Conservation (phyloP, 2,113 vertebrate genomes). For the Lontra canadensis region DNA sequence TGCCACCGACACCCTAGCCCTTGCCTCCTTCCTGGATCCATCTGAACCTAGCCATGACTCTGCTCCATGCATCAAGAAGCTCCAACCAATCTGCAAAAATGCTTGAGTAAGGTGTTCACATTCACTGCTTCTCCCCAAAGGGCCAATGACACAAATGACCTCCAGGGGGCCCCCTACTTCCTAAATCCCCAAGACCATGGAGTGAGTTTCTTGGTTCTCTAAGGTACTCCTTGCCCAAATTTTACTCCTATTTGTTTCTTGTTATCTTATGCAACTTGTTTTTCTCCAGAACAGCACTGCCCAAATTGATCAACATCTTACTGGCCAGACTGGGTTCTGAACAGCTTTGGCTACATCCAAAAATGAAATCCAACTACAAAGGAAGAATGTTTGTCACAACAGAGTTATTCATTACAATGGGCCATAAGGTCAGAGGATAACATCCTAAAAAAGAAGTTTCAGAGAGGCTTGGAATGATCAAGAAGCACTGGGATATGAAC, state of each 20-base stretch:
- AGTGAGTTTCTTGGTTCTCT: not conserved
- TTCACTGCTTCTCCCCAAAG: not conserved
- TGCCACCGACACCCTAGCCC: fast-evolving
- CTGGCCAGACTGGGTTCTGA: not conserved
- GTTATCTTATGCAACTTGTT: not conserved
- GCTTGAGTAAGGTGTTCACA: not conserved
- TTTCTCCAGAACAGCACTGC: not conserved
- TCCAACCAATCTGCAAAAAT: not conserved
- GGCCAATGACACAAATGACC: not conserved
- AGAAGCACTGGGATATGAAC: not conserved
- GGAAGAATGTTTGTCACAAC: not conserved
- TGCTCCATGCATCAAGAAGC: not conserved
- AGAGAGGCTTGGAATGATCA: not conserved
- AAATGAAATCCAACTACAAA: not conserved
- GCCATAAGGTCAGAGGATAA: not conserved
- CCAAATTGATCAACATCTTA: not conserved
- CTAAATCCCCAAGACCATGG: not conserved
- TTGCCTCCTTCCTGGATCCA: not conserved
- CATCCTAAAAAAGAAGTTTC: not conserved
- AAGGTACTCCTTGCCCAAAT: not conserved
- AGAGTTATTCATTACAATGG: not conserved
- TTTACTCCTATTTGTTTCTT: not conserved
- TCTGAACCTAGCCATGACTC: not conserved
- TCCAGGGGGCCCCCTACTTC: not conserved
- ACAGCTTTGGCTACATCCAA: not conserved